These are phyloP conservation scores for Gopherus flavomarginatus DNA, from an alignment of 2,113 vertebrate species.

Conservation along the genomic window DNA sequence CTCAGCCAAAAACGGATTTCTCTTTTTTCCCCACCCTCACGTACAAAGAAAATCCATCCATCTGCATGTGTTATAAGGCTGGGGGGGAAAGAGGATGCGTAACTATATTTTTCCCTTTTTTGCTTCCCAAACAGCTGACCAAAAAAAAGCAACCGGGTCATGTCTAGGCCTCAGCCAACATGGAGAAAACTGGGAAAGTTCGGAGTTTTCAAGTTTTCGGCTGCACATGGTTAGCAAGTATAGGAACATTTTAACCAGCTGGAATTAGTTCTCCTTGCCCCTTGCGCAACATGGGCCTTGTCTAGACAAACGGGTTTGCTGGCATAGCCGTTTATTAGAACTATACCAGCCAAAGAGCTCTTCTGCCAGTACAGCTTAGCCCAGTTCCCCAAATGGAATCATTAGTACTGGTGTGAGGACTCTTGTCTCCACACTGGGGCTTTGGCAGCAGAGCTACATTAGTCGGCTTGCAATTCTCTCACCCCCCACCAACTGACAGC, in stretches of 20 bases:
- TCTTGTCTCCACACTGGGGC: no score
- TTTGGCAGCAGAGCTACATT: neutral
- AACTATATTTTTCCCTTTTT: neutral
- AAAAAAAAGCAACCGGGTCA: neutral
- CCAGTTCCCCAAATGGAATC: neutral
- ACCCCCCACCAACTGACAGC: no score
- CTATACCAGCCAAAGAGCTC: neutral
- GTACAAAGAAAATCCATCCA: neutral
- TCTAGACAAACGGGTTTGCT: neutral
- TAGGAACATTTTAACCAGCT: neutral
- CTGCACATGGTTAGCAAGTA: neutral
- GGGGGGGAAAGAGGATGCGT: neutral
- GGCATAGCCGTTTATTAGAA: neutral
- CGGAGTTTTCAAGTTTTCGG: neutral
- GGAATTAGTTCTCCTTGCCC: neutral
- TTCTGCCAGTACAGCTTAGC: neutral
- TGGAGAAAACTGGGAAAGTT: neutral
- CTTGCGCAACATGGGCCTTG: neutral
- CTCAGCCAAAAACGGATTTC: rapidly evolving
- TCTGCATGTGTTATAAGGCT: neutral
- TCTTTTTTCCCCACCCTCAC: neutral
- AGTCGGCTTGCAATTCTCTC: neutral
- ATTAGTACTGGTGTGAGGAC: neutral
- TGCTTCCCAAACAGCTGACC: neutral
- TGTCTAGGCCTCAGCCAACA: neutral